Evolutionary conservation across 2,797 vertebrate species (phyloP), one percentile per base, ranked within the genome.

Genomic region (Poeciliopsis paucimaculata): DNA sequence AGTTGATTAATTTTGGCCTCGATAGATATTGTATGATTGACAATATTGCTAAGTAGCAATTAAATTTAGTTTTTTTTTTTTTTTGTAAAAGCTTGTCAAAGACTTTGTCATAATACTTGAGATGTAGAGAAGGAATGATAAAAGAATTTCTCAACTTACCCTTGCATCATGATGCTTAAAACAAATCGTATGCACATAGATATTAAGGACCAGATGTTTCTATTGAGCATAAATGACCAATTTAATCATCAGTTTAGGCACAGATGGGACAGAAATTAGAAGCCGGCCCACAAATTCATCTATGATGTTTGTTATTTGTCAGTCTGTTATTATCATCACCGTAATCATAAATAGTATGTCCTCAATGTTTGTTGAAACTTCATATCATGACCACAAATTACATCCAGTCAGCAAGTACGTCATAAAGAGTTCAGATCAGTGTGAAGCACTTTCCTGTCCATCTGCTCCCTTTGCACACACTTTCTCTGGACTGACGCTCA

Each of bases 201-300:
- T 39, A 60, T 47, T 73, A 51, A 62, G 73, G 53, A 66, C 23
- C 84, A 76, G 73, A 76, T 81, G 41, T 74, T 70, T 73, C 73
- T 49, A 23, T 75, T 77, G 75, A 75, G 73, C 72, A 66, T 62
- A 80, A 78, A 83, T 72, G 60, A 73, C 75, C 43, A 70, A 39
- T 76, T 46, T 76, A 73, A 76, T 76, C 43, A 81, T 78, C 16
- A 45, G 55, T 76, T 68, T 81, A 43, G 66, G 57, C 70, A 20
- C 49, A 78, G 79, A 60, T 60, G 64, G 60, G 68, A 60, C 79
- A 73, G 49, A 79, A 84, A 78, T 55, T 70, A 51, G 36, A 81
- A 79, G 64, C 60, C 51, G 11, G 75, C 77, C 46, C 60, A 68
- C 70, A 45, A 76, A 79, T 82, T 85, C 51, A 81, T 78, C 73